phyloP scores from a whole-genome alignment of 2,797 vertebrate genomes.

The Tragelaphus oryx region DNA sequence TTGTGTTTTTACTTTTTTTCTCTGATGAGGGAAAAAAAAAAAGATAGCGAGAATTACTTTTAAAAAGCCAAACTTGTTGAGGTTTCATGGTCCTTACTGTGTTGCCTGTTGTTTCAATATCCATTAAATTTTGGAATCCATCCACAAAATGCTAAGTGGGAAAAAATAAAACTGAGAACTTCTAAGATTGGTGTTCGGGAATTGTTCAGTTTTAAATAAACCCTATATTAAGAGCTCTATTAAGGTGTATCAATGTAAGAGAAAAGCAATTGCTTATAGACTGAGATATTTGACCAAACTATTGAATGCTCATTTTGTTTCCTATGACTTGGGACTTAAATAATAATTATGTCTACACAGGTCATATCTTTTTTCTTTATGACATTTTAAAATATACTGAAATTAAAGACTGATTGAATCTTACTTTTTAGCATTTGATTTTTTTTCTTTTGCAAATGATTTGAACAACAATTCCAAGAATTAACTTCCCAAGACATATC shows the following conservation, averaged over 20 bases:
- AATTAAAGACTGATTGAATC: not conserved
- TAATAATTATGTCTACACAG: not conserved
- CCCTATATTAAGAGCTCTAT: not conserved
- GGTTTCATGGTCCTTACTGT: slow-evolving; percentile 56
- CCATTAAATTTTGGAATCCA: slow-evolving; percentile 61
- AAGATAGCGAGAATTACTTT: slow-evolving; percentile 53
- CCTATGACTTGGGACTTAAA: not conserved
- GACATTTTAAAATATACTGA: not conserved
- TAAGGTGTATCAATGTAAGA: not conserved
- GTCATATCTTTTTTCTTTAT: not conserved
- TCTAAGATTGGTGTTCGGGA: not conserved
- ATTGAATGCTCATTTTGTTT: not conserved
- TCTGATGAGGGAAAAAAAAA: not conserved
- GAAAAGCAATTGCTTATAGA: not conserved
- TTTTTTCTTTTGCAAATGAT: not conserved
- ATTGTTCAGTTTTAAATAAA: slow-evolving; percentile 19
- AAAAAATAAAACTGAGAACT: not conserved
- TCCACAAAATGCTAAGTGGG: not conserved
- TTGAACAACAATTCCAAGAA: not conserved
- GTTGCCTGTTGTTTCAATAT: slow-evolving; percentile 63
- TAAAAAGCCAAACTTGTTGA: slow-evolving; percentile 41
- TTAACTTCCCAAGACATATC: not conserved
- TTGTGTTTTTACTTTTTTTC: slow-evolving; percentile 60
- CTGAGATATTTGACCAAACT: not conserved
- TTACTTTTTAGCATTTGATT: not conserved